Conservation (phyloP, 2,888 invertebrate species). For the Ennomos fuscantarius region DNA sequence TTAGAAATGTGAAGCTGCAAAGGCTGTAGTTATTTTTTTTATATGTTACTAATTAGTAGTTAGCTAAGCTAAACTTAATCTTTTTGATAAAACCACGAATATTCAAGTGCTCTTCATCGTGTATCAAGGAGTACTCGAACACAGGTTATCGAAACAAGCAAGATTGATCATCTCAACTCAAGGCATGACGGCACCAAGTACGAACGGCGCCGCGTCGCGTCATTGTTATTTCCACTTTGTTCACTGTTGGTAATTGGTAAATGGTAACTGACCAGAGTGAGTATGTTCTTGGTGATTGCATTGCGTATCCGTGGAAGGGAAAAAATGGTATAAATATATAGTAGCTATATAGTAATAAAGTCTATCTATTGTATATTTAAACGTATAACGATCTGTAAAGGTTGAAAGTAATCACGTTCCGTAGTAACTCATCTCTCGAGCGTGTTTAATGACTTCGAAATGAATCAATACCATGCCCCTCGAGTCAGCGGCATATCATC, state of each 20-base stretch:
- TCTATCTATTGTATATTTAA: not conserved
- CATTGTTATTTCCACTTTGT: not conserved
- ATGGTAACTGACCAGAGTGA: too few species aligned
- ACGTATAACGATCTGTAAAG: not conserved
- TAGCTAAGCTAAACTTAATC: too few species aligned
- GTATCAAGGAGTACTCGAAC: conserved; percentile 6
- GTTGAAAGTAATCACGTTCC: not conserved
- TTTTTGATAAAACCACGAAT: too few species aligned
- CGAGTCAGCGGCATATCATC: conserved; percentile 18
- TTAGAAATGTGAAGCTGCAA: too few species aligned
- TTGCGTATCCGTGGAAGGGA: too few species aligned
- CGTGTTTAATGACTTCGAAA: conserved; percentile 4
- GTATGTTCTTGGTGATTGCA: too few species aligned
- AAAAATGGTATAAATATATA: too few species aligned
- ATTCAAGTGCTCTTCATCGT: not conserved
- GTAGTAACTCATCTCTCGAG: not conserved
- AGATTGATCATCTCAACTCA: too few species aligned
- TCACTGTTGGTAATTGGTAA: too few species aligned
- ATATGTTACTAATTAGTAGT: too few species aligned
- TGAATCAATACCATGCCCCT: conserved; percentile 1
- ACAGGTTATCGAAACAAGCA: not conserved
- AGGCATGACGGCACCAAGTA: not conserved
- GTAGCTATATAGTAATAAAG: not conserved
- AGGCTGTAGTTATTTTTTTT: too few species aligned
- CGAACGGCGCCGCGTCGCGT: not conserved